Percentiles rank a stretch among this genome's conserved stretches.
Evolutionary conservation across 2,113 vertebrate genomes (phyloP).

Genomic region (Ondatra zibethicus): DNA sequence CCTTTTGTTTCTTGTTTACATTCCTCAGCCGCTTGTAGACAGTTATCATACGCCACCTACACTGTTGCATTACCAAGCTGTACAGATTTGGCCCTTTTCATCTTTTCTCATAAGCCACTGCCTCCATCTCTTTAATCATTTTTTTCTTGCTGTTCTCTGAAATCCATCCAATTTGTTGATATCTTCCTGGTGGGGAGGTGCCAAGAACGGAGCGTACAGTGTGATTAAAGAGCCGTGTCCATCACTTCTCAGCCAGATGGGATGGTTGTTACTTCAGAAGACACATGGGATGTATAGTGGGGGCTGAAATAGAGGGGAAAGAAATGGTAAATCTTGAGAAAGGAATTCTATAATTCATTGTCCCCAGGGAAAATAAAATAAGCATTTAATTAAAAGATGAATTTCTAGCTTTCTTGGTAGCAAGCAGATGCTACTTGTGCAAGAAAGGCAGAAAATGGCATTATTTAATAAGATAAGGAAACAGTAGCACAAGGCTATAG

Average conservation of each 20-base stretch:
- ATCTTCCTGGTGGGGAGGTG: slow-evolving; percentile 68
- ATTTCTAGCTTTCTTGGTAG: slow-evolving; percentile 62
- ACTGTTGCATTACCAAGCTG: slow-evolving; percentile 65
- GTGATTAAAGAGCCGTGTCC: slow-evolving; percentile 72
- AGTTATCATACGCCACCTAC: slow-evolving; percentile 31
- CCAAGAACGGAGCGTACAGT: slow-evolving; percentile 68
- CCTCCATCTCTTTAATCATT: slow-evolving; percentile 79
- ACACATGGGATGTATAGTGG: slow-evolving; percentile 30
- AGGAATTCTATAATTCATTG: slow-evolving; percentile 58
- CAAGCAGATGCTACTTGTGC: slow-evolving; percentile 73
- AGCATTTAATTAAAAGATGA: slow-evolving; percentile 77
- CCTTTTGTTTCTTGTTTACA: slow-evolving; percentile 56
- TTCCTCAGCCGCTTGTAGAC: slow-evolving; percentile 58
- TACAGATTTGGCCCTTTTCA: slow-evolving; percentile 71
- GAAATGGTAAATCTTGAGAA: slow-evolving; percentile 64
- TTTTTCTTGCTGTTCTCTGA: slow-evolving; percentile 74
- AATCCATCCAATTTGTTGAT: slow-evolving; percentile 77
- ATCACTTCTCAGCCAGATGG: slow-evolving; percentile 75
- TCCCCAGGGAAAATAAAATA: slow-evolving; percentile 71
- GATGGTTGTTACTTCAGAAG: slow-evolving; percentile 67
- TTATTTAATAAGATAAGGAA: slow-evolving; percentile 70
- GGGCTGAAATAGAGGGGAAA: slow-evolving; percentile 57
- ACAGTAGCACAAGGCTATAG: slow-evolving; percentile 35
- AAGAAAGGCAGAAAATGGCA: slow-evolving; percentile 60
- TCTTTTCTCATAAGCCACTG: slow-evolving; percentile 74